These are phyloP conservation scores for Cricetomys ansorgei DNA, from an alignment of 2,113 vertebrate species.

Conservation along the genomic window DNA sequence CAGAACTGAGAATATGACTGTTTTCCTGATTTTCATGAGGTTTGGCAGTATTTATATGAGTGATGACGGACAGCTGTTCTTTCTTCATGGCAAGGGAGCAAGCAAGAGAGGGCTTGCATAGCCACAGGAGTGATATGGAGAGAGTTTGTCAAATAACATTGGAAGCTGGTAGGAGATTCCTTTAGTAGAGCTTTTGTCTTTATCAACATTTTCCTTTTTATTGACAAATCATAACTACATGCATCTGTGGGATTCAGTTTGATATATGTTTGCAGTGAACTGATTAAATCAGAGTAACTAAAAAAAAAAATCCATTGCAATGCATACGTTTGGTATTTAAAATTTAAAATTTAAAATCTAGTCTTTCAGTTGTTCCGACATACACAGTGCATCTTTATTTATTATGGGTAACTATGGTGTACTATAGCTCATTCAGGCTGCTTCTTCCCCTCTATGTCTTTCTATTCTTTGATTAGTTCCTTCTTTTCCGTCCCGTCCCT, in stretches of 20 bases:
- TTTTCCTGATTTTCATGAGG: slow-evolving; percentile 53
- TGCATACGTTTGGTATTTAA: neutral
- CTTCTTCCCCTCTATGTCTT: neutral
- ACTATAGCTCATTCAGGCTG: neutral
- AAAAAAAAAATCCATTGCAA: neutral
- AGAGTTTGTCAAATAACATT: neutral
- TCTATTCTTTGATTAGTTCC: neutral
- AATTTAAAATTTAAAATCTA: neutral
- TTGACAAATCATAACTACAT: neutral
- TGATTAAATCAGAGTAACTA: neutral
- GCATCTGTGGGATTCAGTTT: neutral
- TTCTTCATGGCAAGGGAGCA: neutral
- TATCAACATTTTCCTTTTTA: neutral
- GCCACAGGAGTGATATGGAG: slow-evolving; percentile 35
- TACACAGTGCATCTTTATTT: neutral
- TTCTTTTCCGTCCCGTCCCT: neutral
- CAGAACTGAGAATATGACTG: slow-evolving; percentile 48
- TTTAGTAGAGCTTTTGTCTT: neutral
- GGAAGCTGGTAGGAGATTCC: neutral
- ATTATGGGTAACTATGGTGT: neutral
- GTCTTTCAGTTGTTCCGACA: neutral
- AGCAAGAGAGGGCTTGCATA: slow-evolving; percentile 38
- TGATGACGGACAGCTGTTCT: slow-evolving; percentile 58
- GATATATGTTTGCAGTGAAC: neutral
- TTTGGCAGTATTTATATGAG: slow-evolving; percentile 32